Evolutionary conservation across 2,888 invertebrate species (phyloP), one percentile per base, ranked within the genome.

Genomic region (Scaptomyza parva): DNA sequence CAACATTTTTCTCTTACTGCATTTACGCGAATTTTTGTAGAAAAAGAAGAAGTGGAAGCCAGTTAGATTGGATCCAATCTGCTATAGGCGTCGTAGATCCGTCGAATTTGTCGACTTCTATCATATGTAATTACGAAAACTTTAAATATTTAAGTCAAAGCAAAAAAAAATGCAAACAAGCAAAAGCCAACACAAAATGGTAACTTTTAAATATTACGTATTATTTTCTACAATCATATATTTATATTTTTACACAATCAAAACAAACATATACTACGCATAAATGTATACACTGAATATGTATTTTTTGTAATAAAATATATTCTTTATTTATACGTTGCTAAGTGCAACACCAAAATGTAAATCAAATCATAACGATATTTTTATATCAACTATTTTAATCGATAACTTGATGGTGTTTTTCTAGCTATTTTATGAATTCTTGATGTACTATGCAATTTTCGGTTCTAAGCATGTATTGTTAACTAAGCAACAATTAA

Each of bases 21-120:
- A 76, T 77, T 83, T 78, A 73, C 75, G 76, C 72, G 63, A 80
- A 70, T 78, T 78, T 82, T 73, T 75, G 45, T 83, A 84, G 88
- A 83, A 80, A 73, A 83, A 91, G 91, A 91, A 91, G 89, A 91
- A 90, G 84, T 91, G 91, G 91, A 91, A 89, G 85, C 91, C 91
- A 76, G 92, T 91, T 79, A 91, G 91, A 88, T 89, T 90, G 87
- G 90, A 91, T 90, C 91, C 90, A 74, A 90, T 90, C 83, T 90
- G 89, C 86, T 90, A 90, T 86, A 90, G 90, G 80, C 91, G 90
- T 72, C 86, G 86, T 75, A 88, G 77, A 82, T 89, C 89, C 79
- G 86, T 90, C 83, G 91, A 91, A 79, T 89, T 90, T 89, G 86
- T 90, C 88, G 90, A 91, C 88, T 90, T 89, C 84, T 91, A 89